A percentile compares a stretch with the other conserved stretches of the same genome.
Evolutionary conservation across 2,888 invertebrate genomes (phyloP).

Genomic region (Clitarchus hookeri): DNA sequence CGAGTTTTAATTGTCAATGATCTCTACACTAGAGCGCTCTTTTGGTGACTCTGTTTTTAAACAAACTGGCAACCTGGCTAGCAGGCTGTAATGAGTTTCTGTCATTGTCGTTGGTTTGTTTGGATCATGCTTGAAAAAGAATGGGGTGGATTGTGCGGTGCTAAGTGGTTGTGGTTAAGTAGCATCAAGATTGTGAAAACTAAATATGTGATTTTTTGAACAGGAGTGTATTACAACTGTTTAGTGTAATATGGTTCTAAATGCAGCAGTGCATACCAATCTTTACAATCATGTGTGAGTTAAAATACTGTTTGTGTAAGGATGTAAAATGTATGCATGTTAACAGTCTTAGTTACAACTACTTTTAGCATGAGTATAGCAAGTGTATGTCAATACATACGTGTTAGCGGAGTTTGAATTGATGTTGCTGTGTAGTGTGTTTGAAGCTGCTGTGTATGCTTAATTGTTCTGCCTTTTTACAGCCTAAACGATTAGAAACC

Average conservation of each 20-base stretch:
- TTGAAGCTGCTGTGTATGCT: too few species aligned
- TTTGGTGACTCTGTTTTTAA: neutral
- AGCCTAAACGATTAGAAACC: too few species aligned
- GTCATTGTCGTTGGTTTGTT: slow-evolving; percentile 14
- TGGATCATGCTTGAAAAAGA: neutral
- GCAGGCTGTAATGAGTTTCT: neutral
- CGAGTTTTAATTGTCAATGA: too few species aligned
- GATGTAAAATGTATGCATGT: neutral
- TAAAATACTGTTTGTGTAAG: neutral
- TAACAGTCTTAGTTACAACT: too few species aligned
- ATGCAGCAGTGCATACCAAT: neutral
- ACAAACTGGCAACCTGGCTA: slow-evolving; percentile 14
- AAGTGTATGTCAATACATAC: too few species aligned
- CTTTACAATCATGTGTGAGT: neutral
- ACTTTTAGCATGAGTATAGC: too few species aligned
- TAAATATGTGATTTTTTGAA: neutral
- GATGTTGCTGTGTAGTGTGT: too few species aligned
- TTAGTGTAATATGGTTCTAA: neutral
- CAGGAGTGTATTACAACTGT: neutral
- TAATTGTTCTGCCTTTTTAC: too few species aligned
- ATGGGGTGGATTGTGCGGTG: neutral
- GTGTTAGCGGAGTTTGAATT: too few species aligned
- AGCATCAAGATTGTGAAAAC: neutral
- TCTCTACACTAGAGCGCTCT: neutral
- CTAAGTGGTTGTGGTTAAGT: slow-evolving; percentile 1